phyloP scores from a whole-genome alignment of 2,888 invertebrate species.

The Dichetophora obliterata region DNA sequence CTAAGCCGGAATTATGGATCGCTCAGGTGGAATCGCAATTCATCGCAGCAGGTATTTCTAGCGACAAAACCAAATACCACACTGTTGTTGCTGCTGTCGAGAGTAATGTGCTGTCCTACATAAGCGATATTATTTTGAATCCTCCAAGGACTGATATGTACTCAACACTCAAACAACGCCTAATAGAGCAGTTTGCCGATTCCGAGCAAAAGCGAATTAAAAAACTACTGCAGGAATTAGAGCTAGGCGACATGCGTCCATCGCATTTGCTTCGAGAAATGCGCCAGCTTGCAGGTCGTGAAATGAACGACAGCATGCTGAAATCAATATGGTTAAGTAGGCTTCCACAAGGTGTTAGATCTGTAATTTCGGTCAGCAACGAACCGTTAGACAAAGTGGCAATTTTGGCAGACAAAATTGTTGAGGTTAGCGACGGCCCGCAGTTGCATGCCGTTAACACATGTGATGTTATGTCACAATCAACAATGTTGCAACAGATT shows the following conservation, averaged over 20 bases:
- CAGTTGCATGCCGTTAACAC: too few relatives aligned
- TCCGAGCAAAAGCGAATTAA: slow-evolving; percentile 48
- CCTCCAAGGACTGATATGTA: slow-evolving; percentile 46
- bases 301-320: slow-evolving; percentile 46
- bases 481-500: slow-evolving; percentile 5
- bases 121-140: slow-evolving; percentile 51
- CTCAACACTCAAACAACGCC: slow-evolving; percentile 46
- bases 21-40: slow-evolving; percentile 39
- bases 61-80: slow-evolving; percentile 52
- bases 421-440: too few relatives aligned
- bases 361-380: too few relatives aligned
- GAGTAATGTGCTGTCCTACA: slow-evolving; percentile 48
- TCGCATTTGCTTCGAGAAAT: slow-evolving; percentile 54
- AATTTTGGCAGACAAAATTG: too few relatives aligned
- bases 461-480: not conserved
- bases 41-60: slow-evolving; percentile 44
- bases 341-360: slow-evolving; percentile 42
- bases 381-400: too few relatives aligned
- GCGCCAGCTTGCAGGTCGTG: slow-evolving; percentile 47
- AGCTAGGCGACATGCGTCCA: slow-evolving; percentile 53
- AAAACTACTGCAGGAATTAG: slow-evolving; percentile 40
- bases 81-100: slow-evolving; percentile 54
- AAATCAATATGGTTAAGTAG: slow-evolving; percentile 50
- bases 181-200: slow-evolving; percentile 50
- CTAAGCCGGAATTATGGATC: slow-evolving; percentile 50